Base-by-base conservation (phyloP, 2,888 invertebrate species). In the Athalia rosae region DNA sequence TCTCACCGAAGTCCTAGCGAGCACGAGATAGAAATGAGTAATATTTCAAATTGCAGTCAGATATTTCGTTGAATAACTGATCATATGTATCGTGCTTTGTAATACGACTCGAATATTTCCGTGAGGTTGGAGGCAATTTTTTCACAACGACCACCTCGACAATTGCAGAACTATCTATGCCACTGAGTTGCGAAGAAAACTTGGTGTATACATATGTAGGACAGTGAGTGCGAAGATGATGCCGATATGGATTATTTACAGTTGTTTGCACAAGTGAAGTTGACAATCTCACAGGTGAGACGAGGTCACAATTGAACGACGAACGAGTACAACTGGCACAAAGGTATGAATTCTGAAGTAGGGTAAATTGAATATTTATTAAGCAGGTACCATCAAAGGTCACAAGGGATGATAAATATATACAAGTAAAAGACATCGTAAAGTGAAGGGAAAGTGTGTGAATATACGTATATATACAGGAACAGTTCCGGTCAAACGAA, bases 1-100 rank as follows among this genome's bases (percentile, higher is more conserved):
- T 82, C 82, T 79, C 76, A 84, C 81, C 63, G 82, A 82, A 81
- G 59, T 79, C 71, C 71, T 9, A 78, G 81, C 76, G 85, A 84
- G 76, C 83, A 83, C n/a, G 86, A 84, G 67, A 86, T 89, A 74
- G 88, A 89, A 82, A 85, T 88, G 84, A 89, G 87, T 76, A 85
- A 79, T 79, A 82, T 86, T 53, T 83, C 85, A 7, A 85, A 82
- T 77, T 85, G 87, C 78, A 82, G 71, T 71, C 71, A 71, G 45
- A 71, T 71, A 58, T 71, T 71, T 43, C 71, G 71, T 71, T 71
- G 71, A 71, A 56, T 56, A 15, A 15, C 11, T 4, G 43, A 63
- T 4, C 8, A 5, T 43, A 9, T 15, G 4, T 58, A 58, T 71
- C 71, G 71, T 71, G 71, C 71, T 58, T 13, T 6, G 7, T 41